Base-by-base conservation (phyloP, 2,113 vertebrate genomes). In the Hyla sarda region DNA sequence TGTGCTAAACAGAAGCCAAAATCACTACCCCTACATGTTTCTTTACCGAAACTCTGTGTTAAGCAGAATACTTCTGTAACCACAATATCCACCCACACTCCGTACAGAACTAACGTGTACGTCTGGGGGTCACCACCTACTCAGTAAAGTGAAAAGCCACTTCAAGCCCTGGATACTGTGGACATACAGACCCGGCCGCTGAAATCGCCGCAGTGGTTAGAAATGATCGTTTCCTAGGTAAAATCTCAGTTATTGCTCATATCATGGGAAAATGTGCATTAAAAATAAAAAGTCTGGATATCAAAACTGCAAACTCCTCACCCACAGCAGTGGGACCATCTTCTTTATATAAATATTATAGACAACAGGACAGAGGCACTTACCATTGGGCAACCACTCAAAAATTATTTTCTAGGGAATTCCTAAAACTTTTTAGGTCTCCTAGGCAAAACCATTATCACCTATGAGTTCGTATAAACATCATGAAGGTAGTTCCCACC, bases 91-190 rank as follows among this genome's bases (percentile, higher is more conserved):
- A 47, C 72, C 41, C 13, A 74, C 72, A 48, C 41, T 8, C 34
- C 14, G 67, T 71, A 71, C 67, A 34, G 30, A 34, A 34, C 30
- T 34, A 34, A 71, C 13, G 19, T 10, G 7, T 8, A 74, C 14
- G 72, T 28, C 72, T 48, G 72, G 28, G 72, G n/a, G 72, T 16
- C 72, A 48, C 72, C 72, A 74, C 72, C 72, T 74, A 74, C 72
- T 74, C 72, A 1, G n/a, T 25, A 14, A 6, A 7, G 72, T 1
- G 32, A 48, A 74, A 28, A 74, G 3, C 71, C 71, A 47, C 71
- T 73, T 73, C 71, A 73, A 73, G 41, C 72, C 13, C 47, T 48
- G 72, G 45, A 19, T 72, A 37, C 34, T 41, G 28, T 9, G 30
- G 62, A 0, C 62, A 48, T 10, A 6, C 5, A 12, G 47, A 48